Percentiles rank a stretch among this genome's conserved stretches.
Conservation (phyloP, 1,140 invertebrate genomes). For the Cephus cinctus region DNA sequence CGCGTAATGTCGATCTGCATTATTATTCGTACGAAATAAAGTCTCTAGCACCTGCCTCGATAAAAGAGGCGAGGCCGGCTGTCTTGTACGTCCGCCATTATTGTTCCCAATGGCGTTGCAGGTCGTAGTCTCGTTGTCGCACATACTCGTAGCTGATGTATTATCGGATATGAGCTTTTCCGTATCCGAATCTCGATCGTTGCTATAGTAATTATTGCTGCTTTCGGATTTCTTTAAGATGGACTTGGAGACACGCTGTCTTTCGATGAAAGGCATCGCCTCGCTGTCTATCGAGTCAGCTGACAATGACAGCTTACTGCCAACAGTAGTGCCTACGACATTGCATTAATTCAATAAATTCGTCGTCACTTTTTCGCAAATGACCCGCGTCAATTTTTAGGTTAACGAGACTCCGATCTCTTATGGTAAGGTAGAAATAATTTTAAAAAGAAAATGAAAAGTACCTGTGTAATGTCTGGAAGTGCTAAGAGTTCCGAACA, state of each 20-base stretch:
- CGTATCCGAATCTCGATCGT: conserved; percentile 64
- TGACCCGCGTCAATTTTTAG: too few relatives aligned
- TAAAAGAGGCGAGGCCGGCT: conserved; percentile 41
- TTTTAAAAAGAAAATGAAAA: conserved; percentile 8
- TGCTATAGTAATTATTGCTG: conserved; percentile 50
- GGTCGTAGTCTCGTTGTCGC: conserved; percentile 51
- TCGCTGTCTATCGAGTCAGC: conserved; percentile 69
- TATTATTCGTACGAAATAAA: conserved; percentile 50
- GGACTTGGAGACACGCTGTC: conserved; percentile 69
- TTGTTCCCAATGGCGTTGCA: conserved; percentile 38
- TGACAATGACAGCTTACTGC: conserved; percentile 70
- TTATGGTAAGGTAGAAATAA: too few relatives aligned
- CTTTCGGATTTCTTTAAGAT: conserved; percentile 77
- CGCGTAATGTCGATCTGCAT: conserved; percentile 40
- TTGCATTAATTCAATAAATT: too few relatives aligned
- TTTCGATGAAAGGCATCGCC: conserved; percentile 63
- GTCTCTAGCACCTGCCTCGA: conserved; percentile 49
- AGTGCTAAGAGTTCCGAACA: conserved; percentile 64
- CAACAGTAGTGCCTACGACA: too few relatives aligned
- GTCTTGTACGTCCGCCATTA: conserved; percentile 40
- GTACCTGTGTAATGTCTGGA: conserved; percentile 48
- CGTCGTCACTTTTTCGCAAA: too few relatives aligned
- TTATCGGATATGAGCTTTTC: conserved; percentile 74
- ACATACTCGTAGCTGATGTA: conserved; percentile 53
- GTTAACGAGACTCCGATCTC: too few relatives aligned